These are phyloP conservation scores for Xiphophorus maculatus DNA, from an alignment of 2,113 vertebrate genomes.

Conservation along the genomic window DNA sequence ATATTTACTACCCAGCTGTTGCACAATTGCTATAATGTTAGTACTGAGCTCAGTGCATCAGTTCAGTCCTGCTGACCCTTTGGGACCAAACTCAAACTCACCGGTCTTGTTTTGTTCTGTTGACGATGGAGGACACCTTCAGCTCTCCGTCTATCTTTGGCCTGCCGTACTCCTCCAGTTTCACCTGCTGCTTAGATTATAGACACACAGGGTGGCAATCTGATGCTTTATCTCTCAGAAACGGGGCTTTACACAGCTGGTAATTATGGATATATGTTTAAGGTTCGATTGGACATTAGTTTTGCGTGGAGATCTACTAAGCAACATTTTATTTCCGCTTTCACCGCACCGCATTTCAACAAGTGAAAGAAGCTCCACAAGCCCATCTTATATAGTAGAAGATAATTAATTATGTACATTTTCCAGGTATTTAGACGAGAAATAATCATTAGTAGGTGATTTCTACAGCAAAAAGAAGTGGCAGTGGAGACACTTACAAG, in stretches of 20 bases:
- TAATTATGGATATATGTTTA: not conserved
- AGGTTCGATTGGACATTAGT: not conserved
- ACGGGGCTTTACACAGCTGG: not conserved
- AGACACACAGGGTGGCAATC: conserved; percentile 34
- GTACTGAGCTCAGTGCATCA: not conserved
- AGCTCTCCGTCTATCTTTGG: conserved; percentile 97
- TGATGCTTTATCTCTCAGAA: not conserved
- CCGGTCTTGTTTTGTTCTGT: conserved; percentile 97
- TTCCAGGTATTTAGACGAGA: not conserved
- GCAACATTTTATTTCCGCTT: not conserved
- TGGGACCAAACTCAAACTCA: conserved; percentile 57
- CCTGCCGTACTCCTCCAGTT: conserved; percentile 92
- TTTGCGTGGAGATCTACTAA: not conserved
- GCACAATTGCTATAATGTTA: not conserved
- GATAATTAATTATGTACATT: not conserved
- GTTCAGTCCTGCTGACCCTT: no score
- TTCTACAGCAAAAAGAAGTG: no score
- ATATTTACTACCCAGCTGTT: no score
- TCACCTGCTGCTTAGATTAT: conserved; percentile 86
- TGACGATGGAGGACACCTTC: conserved; percentile 93
- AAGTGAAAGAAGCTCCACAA: not conserved
- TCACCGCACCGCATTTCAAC: no score
- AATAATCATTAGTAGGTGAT: not conserved
- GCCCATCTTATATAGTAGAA: not conserved
- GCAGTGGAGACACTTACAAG: conserved; percentile 81